A percentile compares a stretch with the other conserved stretches of the same genome.
phyloP scores from a whole-genome alignment of 2,888 invertebrate genomes.

The Theodoxus fluviatilis region DNA sequence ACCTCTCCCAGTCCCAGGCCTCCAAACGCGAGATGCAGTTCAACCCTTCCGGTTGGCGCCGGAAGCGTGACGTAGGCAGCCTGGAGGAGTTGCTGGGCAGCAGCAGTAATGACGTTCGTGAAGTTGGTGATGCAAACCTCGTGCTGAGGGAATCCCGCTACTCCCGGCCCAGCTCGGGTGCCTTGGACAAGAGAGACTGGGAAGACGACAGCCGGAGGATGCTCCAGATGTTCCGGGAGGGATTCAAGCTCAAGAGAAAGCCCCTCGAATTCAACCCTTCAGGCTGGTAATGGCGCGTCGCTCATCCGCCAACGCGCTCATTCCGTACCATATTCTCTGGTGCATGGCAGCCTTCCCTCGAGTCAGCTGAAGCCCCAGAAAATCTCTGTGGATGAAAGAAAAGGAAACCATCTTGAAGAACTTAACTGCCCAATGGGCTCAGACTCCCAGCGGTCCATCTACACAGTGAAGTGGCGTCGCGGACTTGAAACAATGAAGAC shows the following conservation, averaged over 20 bases:
- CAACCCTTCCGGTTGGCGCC: slow-evolving; percentile 25
- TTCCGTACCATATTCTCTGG: too few species aligned
- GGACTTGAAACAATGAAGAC: too few species aligned
- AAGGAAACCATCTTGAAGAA: too few species aligned
- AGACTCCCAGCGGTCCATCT: too few species aligned
- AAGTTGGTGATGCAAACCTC: not conserved
- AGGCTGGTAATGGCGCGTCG: slow-evolving; percentile 24
- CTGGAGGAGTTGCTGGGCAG: not conserved
- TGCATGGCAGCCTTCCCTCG: too few species aligned
- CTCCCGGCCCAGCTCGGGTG: slow-evolving; percentile 15
- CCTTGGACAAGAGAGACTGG: not conserved
- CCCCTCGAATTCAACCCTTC: slow-evolving; percentile 25
- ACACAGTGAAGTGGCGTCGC: too few species aligned
- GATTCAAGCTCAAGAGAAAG: slow-evolving; percentile 18
- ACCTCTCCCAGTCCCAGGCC: not conserved
- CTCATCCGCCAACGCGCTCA: too few species aligned
- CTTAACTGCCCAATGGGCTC: too few species aligned
- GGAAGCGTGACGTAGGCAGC: not conserved
- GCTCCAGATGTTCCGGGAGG: not conserved
- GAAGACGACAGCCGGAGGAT: not conserved
- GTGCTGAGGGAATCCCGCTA: not conserved
- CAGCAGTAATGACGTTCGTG: not conserved
- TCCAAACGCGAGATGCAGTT: not conserved
- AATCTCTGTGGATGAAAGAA: too few species aligned
- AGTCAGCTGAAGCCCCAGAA: too few species aligned